These are phyloP conservation scores for Melanotaenia boesemani DNA, from an alignment of 2,797 vertebrate species.

Conservation along the genomic window DNA sequence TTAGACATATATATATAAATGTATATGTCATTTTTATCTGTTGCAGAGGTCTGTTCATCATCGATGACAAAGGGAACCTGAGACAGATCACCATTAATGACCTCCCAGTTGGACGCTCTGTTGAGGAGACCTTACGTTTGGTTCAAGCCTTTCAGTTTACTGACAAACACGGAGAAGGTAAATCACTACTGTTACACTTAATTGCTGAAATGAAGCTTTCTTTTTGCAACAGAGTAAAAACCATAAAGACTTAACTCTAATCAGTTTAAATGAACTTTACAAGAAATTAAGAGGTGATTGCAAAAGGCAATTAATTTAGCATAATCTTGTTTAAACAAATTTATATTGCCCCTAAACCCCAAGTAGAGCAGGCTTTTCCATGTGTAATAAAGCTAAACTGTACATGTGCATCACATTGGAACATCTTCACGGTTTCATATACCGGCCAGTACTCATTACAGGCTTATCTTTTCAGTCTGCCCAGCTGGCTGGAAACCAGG, in stretches of 20 bases:
- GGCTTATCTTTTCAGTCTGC: constrained; percentile 88
- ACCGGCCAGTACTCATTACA: constrained; percentile 55
- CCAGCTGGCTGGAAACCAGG: constrained; percentile 99
- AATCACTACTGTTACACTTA: background rate
- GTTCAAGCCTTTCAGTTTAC: constrained; percentile 99
- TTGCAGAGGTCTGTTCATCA: constrained; percentile 94
- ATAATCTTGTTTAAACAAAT: background rate
- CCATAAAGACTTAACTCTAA: no score
- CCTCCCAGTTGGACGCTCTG: constrained; percentile 94
- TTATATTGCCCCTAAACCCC: background rate
- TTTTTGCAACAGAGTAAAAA: no score
- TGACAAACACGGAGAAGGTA: constrained; percentile 98
- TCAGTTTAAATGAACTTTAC: background rate
- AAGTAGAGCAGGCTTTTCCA: background rate
- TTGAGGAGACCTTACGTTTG: constrained; percentile 94
- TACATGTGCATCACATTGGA: constrained; percentile 8
- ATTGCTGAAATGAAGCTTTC: no score
- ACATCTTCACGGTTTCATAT: constrained; percentile 25
- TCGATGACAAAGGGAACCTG: constrained; percentile 93
- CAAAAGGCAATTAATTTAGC: background rate
- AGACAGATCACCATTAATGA: constrained; percentile 98
- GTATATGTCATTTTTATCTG: background rate
- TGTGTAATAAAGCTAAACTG: background rate
- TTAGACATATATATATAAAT: background rate
- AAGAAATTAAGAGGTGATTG: background rate